phyloP scores from a whole-genome alignment of 1,140 invertebrate genomes.

The Nebria ingens region DNA sequence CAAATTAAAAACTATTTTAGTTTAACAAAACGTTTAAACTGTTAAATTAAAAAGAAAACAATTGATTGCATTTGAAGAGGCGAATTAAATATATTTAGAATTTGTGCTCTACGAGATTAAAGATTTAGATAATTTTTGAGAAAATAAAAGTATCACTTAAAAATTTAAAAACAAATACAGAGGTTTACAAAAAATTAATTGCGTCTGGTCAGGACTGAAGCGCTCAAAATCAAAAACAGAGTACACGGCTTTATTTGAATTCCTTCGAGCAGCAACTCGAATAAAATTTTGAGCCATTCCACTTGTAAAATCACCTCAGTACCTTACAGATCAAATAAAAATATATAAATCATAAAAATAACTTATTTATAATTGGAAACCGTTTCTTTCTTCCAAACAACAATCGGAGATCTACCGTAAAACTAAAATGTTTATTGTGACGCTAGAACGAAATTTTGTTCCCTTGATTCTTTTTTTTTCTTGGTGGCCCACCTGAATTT shows the following conservation, averaged over 20 bases:
- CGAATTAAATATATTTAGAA: background rate
- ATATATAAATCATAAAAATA: background rate
- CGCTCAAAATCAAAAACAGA: background rate
- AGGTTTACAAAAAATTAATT: slow-evolving; percentile 9
- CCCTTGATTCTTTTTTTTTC: too few relatives aligned
- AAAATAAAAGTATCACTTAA: background rate
- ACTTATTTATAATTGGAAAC: background rate
- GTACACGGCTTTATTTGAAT: slow-evolving; percentile 4
- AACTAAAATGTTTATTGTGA: background rate
- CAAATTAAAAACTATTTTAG: too few relatives aligned
- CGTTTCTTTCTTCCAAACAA: background rate
- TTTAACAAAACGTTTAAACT: too few relatives aligned
- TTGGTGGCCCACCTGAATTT: too few relatives aligned
- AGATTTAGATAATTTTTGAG: too few relatives aligned
- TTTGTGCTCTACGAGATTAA: too few relatives aligned
- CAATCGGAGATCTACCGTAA: background rate
- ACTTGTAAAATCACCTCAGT: background rate
- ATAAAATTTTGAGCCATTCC: background rate
- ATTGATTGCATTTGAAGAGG: background rate
- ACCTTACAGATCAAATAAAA: background rate
- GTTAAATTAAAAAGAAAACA: too few relatives aligned
- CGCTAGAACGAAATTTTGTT: background rate
- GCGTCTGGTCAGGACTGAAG: slow-evolving; percentile 1
- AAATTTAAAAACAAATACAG: background rate
- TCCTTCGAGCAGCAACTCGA: background rate